A percentile compares a stretch with the other conserved stretches of the same genome.
Evolutionary conservation across 2,113 vertebrate genomes (phyloP).

Genomic region (Rhea pennata): DNA sequence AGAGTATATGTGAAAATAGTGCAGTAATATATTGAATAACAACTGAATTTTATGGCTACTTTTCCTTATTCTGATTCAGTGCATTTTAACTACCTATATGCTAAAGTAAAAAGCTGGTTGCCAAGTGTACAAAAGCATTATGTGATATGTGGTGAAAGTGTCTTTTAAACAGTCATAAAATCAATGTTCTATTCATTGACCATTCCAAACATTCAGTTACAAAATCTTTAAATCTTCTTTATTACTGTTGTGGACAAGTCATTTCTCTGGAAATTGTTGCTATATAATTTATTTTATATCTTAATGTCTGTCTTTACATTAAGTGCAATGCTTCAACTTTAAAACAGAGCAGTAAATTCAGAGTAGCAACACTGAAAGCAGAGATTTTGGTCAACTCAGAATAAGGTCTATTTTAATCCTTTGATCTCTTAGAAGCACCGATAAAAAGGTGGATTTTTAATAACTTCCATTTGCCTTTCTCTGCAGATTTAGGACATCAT

Average conservation of each 20-base stretch:
- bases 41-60: neutral
- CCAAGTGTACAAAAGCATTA: neutral
- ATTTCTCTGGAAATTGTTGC: slow-evolving; percentile 40
- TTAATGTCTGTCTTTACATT: neutral
- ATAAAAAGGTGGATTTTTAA: neutral
- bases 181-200: neutral
- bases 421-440: neutral
- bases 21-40: slow-evolving; percentile 25
- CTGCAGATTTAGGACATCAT: neutral
- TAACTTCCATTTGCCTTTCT: neutral
- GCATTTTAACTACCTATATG: slow-evolving; percentile 19
- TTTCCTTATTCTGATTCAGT: slow-evolving; percentile 7
- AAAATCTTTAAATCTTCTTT: slow-evolving; percentile 31
- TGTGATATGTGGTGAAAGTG: neutral
- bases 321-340: neutral
- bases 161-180: slow-evolving; percentile 30
- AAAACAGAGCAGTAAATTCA: slow-evolving; percentile 13
- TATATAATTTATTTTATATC: slow-evolving; percentile 1
- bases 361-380: neutral
- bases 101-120: neutral
- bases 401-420: neutral
- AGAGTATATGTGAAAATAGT: slow-evolving; percentile 34
- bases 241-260: neutral
- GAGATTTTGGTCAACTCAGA: neutral
- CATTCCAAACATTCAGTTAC: neutral